Base-by-base conservation (phyloP, 2,888 invertebrate species). In the Scaptodrosophila latifasciaeformis region DNA sequence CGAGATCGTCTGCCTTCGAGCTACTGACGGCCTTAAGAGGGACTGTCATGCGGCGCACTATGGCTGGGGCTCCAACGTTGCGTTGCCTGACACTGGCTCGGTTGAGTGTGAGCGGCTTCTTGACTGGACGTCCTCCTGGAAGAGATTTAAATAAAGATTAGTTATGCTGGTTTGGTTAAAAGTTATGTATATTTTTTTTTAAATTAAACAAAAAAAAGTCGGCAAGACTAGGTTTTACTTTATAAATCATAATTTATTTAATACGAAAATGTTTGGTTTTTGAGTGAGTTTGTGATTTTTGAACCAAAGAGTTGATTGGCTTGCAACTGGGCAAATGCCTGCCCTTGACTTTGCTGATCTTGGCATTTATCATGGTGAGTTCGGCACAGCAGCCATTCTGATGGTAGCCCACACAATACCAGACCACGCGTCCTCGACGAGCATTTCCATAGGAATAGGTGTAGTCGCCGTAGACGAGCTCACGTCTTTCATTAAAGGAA, bases 241-340 rank as follows among this genome's bases (percentile, higher is more conserved):
- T 15, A 17, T 13, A 35, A 12, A 1, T 18, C n/a, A n/a, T n/a
- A n/a, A n/a, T 61, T 62, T 62, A 62, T 62, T 62, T 3, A 31
- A 59, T 13, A 30, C 9, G 15, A 21, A 39, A 42, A 12, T 48
- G 30, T 13, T 17, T 18, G 4, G 19, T 9, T 13, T 39, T n/a
- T n/a, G n/a, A n/a, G n/a, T n/a, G n/a, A n/a, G n/a, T 17, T 18
- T 19, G 9, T 7, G 13, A 18, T 31, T 30, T 19, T 5, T 12
- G 15, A 5, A 6, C 2, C 6, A n/a, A 9, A 3, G 2, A 9
- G 39, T 4, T 39, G 1, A 51, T 1, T 29, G 17, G 18, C 9
- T 37, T 13, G 37, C 48, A 48, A 17, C 12, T 35, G 15, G n/a
- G 1, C 31, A 29, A 27, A 10, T 49, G 39, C 10, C 30, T 4